phyloP scores from a whole-genome alignment of 2,888 invertebrate genomes.

The Craniophora ligustri region DNA sequence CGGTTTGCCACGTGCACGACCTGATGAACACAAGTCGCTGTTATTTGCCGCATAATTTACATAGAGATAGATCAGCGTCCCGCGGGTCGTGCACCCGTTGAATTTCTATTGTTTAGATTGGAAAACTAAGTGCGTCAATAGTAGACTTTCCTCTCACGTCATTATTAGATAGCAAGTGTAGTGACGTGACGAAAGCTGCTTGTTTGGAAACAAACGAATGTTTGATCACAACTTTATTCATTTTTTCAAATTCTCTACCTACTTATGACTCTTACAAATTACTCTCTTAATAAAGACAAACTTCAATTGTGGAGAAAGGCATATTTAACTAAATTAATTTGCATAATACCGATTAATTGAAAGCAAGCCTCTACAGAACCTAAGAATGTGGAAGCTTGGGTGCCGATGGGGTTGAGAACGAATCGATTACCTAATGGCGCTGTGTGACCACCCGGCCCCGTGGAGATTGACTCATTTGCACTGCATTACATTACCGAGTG shows the following conservation, averaged over 20 bases:
- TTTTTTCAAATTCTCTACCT: background rate
- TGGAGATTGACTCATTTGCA: slow-evolving; percentile 88
- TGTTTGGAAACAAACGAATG: slow-evolving; percentile 16
- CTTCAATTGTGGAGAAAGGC: background rate
- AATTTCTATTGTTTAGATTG: slow-evolving; percentile 89
- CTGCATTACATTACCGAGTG: slow-evolving; percentile 87
- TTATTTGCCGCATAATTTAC: slow-evolving; percentile 87
- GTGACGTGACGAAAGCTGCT: slow-evolving; percentile 53
- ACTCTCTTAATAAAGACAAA: too few species aligned
- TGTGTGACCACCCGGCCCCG: slow-evolving; percentile 78
- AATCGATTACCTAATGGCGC: slow-evolving; percentile 87
- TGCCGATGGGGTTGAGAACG: slow-evolving; percentile 69
- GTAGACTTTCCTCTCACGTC: slow-evolving; percentile 83
- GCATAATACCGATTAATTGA: slow-evolving; percentile 58
- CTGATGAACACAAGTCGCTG: slow-evolving; percentile 82
- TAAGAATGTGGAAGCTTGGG: slow-evolving; percentile 63
- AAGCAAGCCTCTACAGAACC: slow-evolving; percentile 62
- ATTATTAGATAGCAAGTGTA: slow-evolving; percentile 79
- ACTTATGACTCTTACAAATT: too few species aligned
- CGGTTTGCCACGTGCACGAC: slow-evolving; percentile 70
- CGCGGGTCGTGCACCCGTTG: slow-evolving; percentile 85
- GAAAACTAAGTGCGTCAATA: slow-evolving; percentile 85
- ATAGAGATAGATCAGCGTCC: slow-evolving; percentile 87
- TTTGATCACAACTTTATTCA: background rate
- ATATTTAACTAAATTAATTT: background rate